These are phyloP conservation scores for Cetonia aurata DNA, from an alignment of 2,888 invertebrate genomes.

Conservation along the genomic window DNA sequence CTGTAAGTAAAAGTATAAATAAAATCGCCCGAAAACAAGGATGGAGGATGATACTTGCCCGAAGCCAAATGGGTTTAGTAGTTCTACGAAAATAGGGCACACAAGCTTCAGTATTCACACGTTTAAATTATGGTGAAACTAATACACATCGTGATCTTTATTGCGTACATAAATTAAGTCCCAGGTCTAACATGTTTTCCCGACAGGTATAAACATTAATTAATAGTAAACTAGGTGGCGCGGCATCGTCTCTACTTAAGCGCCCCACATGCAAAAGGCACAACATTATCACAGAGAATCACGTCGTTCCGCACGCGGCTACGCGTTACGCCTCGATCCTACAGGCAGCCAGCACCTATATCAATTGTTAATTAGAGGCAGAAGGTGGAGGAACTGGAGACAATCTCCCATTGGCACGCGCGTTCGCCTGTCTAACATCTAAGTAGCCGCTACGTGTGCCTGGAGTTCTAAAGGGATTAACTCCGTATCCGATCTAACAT, in stretches of 20 bases:
- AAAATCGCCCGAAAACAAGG: too few species aligned
- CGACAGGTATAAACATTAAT: conserved; percentile 31
- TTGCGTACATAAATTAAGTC: conserved; percentile 19
- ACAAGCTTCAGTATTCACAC: too few species aligned
- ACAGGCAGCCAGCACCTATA: conserved; percentile 23
- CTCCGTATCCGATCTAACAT: conserved; percentile 18
- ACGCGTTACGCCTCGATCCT: conserved; percentile 25
- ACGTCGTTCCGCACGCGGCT: conserved; percentile 16
- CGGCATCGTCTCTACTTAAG: conserved; percentile 1
- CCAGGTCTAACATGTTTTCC: conserved; percentile 14
- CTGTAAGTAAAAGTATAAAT: too few species aligned
- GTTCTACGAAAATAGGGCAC: too few species aligned
- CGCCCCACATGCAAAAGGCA: conserved; percentile 17
- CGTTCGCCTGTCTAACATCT: too few species aligned
- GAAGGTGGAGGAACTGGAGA: neutral
- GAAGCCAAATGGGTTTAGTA: too few species aligned
- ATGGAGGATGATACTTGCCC: too few species aligned
- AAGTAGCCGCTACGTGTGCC: neutral
- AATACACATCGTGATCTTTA: conserved; percentile 18
- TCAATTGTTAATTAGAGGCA: conserved; percentile 33
- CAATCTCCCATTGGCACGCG: too few species aligned
- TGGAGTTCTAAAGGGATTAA: conserved; percentile 22
- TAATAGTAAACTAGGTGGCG: conserved; percentile 28
- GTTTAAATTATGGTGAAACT: conserved; percentile 5
- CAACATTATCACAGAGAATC: conserved; percentile 25